Evolutionary conservation across 2,888 invertebrate genomes (phyloP).

Genomic region (Electrophaes corylata): DNA sequence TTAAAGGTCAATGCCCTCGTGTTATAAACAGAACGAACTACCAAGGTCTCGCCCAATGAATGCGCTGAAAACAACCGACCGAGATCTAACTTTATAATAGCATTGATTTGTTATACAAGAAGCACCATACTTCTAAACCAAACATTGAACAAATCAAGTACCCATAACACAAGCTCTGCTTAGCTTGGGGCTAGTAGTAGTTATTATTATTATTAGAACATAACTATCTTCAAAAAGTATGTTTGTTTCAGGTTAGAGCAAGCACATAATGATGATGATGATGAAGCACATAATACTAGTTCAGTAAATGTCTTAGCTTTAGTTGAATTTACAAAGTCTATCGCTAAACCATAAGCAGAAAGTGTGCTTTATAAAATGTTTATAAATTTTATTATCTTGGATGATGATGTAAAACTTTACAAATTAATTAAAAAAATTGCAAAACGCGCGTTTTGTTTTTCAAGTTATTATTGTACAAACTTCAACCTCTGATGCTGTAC

Average conservation of each 20-base stretch:
- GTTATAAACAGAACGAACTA: slow-evolving; percentile 28
- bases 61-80: slow-evolving; percentile 29
- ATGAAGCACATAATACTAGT: neutral
- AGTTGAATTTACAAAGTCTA: neutral
- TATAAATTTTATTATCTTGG: neutral
- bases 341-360: neutral
- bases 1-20: slow-evolving; percentile 30
- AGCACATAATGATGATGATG: too few relatives aligned
- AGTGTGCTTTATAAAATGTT: neutral
- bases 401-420: too few relatives aligned
- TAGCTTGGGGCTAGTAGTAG: too few relatives aligned
- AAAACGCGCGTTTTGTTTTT: too few relatives aligned
- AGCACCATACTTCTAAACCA: neutral
- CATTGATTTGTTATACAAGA: slow-evolving; percentile 13
- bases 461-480: too few relatives aligned
- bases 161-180: neutral
- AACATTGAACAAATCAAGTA: slow-evolving; percentile 2
- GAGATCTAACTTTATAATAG: slow-evolving; percentile 16
- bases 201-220: too few relatives aligned
- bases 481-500: too few relatives aligned
- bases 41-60: slow-evolving; percentile 34
- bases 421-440: too few relatives aligned
- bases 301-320: neutral
- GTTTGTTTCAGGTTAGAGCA: neutral
- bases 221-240: neutral